A percentile compares a stretch with the other conserved stretches of the same genome.
Evolutionary conservation across 2,888 invertebrate genomes (phyloP).

Genomic region (Linyphia triangularis): DNA sequence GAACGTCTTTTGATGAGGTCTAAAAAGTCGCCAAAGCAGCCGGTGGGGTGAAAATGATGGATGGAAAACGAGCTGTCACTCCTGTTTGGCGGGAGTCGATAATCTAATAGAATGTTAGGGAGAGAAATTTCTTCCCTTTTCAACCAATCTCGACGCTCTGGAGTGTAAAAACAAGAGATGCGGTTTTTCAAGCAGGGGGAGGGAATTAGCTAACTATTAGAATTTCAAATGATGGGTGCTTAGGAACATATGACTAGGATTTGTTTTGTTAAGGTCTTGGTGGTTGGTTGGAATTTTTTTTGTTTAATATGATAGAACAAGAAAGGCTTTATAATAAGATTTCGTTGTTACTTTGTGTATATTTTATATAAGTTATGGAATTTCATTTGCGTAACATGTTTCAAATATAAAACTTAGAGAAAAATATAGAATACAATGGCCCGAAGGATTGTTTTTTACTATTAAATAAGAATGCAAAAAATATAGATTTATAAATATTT

Average conservation of each 20-base stretch:
- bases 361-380: too few relatives aligned
- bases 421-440: too few relatives aligned
- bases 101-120: conserved; percentile 49
- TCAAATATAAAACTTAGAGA: too few relatives aligned
- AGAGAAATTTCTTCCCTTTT: conserved; percentile 21
- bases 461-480: too few relatives aligned
- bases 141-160: conserved; percentile 4
- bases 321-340: too few relatives aligned
- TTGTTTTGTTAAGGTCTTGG: conserved; percentile 13
- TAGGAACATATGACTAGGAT: conserved; percentile 29
- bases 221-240: conserved; percentile 53
- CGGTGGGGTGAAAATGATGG: conserved; percentile 52
- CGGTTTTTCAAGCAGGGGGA: not conserved
- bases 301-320: too few relatives aligned
- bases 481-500: too few relatives aligned
- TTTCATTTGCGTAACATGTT: too few relatives aligned
- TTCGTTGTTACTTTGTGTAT: too few relatives aligned
- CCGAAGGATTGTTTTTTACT: too few relatives aligned
- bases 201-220: conserved; percentile 45
- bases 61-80: conserved; percentile 50
- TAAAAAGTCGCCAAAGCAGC: conserved; percentile 55
- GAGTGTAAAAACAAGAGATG: conserved; percentile 2
- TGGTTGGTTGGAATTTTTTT: not conserved
- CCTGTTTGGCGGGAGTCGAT: conserved; percentile 34
- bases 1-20: conserved; percentile 65